Base-by-base conservation (phyloP, 2,888 invertebrate genomes). In the Fragum fragum region DNA sequence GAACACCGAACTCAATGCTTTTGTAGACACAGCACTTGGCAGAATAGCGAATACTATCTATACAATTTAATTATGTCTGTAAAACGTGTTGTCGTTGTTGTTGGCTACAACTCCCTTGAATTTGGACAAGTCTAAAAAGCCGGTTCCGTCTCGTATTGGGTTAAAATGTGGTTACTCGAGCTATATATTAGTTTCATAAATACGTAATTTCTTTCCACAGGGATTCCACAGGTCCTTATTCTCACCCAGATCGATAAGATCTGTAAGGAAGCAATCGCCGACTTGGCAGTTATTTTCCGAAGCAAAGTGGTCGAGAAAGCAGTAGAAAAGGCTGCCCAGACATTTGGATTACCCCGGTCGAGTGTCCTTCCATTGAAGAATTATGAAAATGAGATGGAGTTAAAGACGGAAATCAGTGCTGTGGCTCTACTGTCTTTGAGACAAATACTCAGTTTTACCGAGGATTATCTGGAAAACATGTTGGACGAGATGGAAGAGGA, bases 231-330 rank as follows among this genome's bases (percentile, higher is more conserved):
- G 26, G 57, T 57, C 57, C 28, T 86, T 32, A 59, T 87, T 14
- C 72, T 88, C 59, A 87, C 88, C 9, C 85, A 88, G 47, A 61
- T 86, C 9, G 88, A 88, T 68, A 75, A 81, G 42, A 55, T 83
- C 0, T 83, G 81, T 66, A 57, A 53, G 26, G 36, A 71, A n/a
- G 83, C 85, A 6, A 69, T 70, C 26, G 72, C 77, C 7, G 76
- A 87, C 55, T 23, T 80, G 11, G 57, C 77, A 6, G 32, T 36
- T 1, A 57, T 73, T 21, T 79, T 79, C 32, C 23, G 61, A 23
- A 85, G 81, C 42, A 11, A 23, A 6, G 68, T 47, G 18, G 74
- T 85, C n/a, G 55, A 59, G 18, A 68, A 74, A 14, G 55, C 59
- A n/a, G 83, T 86, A 1, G 79, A 79, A 1, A 77, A 82, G 55